Conservation (phyloP, 1,140 invertebrate species). For the Piezodorus guildinii region DNA sequence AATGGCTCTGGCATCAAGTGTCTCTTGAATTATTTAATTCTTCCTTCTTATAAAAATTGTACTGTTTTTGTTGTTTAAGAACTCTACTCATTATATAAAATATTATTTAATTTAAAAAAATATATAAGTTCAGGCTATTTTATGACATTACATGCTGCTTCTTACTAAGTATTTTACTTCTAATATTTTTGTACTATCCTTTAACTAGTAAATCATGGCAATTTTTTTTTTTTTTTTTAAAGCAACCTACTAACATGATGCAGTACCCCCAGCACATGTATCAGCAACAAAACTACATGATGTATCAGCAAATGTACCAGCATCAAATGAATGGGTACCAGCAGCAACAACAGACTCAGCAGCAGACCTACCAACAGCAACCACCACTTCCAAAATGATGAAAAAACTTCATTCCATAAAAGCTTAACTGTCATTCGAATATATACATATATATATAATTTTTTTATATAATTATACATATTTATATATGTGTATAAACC, state of each 20-base stretch:
- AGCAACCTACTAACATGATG: conserved; percentile 3
- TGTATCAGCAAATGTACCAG: conserved; percentile 22
- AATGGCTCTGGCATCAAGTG: no score
- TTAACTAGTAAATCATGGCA: not conserved
- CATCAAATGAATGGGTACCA: conserved; percentile 15
- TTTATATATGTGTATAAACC: no score
- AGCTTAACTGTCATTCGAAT: no score
- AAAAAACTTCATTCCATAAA: no score
- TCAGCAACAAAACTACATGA: conserved; percentile 20
- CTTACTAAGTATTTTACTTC: not conserved
- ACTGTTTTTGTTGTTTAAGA: no score
- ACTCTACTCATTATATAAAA: no score
- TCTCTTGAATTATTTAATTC: no score
- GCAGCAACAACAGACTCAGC: conserved; percentile 14
- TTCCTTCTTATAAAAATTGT: no score
- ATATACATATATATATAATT: no score
- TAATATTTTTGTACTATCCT: not conserved
- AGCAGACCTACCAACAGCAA: conserved; percentile 9
- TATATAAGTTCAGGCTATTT: not conserved
- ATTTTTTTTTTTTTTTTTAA: not conserved
- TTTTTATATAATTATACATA: no score
- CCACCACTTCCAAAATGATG: not conserved
- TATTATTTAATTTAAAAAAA: no score
- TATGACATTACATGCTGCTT: not conserved
- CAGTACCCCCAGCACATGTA: conserved; percentile 21